Percentiles rank a stretch among this genome's conserved stretches.
Evolutionary conservation across 1,140 invertebrate genomes (phyloP).

Genomic region (Grapholita molesta): DNA sequence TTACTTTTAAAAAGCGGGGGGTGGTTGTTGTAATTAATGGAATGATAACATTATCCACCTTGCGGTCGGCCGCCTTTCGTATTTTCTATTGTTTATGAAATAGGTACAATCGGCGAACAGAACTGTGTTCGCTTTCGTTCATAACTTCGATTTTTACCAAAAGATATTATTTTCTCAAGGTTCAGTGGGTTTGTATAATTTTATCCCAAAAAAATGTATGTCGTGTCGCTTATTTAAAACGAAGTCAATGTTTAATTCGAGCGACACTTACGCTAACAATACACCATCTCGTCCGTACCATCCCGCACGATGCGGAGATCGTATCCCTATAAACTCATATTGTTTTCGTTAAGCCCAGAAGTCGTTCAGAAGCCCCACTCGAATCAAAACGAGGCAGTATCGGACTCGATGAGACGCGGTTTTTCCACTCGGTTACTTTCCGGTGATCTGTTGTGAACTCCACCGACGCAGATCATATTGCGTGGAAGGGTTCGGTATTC

Average conservation of each 20-base stretch:
- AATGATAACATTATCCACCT: conserved; percentile 76
- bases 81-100: not conserved
- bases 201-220: too few species aligned
- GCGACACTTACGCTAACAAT: too few species aligned
- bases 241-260: too few species aligned
- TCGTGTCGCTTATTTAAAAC: too few species aligned
- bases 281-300: not conserved
- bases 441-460: conserved; percentile 71
- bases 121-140: not conserved
- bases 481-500: conserved; percentile 67
- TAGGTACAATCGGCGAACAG: not conserved
- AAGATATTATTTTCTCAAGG: too few species aligned
- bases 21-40: conserved; percentile 75
- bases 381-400: conserved; percentile 48
- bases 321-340: not conserved
- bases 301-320: not conserved
- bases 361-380: conserved; percentile 38
- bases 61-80: conserved; percentile 55
- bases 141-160: not conserved
- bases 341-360: conserved; percentile 21
- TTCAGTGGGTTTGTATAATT: too few species aligned
- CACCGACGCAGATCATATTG: conserved; percentile 76
- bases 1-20: conserved; percentile 76
- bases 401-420: conserved; percentile 66
- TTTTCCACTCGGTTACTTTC: conserved; percentile 75